Conservation (phyloP, 1,140 invertebrate species). For the Caerostris darwini region DNA sequence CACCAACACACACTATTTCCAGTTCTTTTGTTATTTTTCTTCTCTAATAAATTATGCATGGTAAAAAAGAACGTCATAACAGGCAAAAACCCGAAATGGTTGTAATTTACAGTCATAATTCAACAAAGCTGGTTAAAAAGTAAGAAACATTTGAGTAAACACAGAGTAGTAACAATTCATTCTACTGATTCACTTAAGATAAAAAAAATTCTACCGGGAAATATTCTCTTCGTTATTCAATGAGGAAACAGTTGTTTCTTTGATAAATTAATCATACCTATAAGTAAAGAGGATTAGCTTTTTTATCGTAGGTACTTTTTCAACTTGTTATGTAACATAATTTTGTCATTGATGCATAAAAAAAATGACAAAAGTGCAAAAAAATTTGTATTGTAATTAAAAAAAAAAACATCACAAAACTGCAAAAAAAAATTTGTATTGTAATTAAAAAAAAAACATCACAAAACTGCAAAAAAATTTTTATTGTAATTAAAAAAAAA, state of each 20-base stretch:
- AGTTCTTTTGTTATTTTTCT: not conserved
- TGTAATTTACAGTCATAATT: not conserved
- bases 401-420: no score
- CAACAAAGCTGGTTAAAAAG: constrained; percentile 13
- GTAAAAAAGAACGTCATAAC: not conserved
- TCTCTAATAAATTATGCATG: not conserved
- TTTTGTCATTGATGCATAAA: no score
- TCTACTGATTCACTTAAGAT: not conserved
- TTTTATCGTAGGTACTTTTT: not conserved
- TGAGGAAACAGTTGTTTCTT: not conserved
- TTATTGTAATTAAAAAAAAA: no score
- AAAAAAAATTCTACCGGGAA: not conserved
- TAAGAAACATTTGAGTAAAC: not conserved
- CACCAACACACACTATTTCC: not conserved
- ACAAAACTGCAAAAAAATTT: no score
- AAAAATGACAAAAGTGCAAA: no score
- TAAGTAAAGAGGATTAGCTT: not conserved
- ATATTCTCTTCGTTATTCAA: not conserved
- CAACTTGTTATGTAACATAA: no score
- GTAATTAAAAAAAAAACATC: no score
- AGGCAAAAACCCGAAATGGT: not conserved
- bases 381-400: no score
- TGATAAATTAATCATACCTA: not conserved
- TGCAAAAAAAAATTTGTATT: no score
- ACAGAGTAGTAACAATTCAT: not conserved